These are phyloP conservation scores for Drosophila kokeensis DNA, from an alignment of 2,888 invertebrate genomes.

Conservation along the genomic window DNA sequence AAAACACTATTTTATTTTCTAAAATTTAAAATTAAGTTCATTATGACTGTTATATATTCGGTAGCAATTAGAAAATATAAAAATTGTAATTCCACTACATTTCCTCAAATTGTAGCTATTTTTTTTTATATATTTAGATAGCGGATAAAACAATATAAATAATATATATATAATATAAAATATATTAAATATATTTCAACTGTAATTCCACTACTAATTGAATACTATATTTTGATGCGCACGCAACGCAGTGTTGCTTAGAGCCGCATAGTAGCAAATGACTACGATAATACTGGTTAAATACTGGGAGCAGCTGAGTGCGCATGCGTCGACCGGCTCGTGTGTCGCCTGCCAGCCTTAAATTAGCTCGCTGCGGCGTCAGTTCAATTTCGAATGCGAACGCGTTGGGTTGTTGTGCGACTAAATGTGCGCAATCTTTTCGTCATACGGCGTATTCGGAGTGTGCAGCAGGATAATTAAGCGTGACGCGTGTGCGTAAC, in stretches of 20 bases:
- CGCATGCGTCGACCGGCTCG: constrained; percentile 53
- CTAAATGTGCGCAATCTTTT: constrained; percentile 2
- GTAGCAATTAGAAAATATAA: neutral
- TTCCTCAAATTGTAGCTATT: neutral
- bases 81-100: neutral
- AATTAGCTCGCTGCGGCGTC: constrained; percentile 68
- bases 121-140: neutral
- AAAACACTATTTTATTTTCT: constrained; percentile 1
- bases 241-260: constrained; percentile 8
- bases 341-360: constrained; percentile 35
- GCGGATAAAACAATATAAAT: neutral
- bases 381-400: constrained; percentile 59
- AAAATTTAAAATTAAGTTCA: neutral
- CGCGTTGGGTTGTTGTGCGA: constrained; percentile 47
- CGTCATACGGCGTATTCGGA: neutral
- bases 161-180: no score
- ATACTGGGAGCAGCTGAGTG: constrained; percentile 46
- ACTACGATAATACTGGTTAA: constrained; percentile 39
- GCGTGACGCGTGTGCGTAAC: constrained; percentile 80
- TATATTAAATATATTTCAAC: neutral
- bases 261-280: constrained; percentile 34
- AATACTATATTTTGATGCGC: neutral
- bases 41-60: neutral
- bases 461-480: constrained; percentile 74
- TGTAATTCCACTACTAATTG: neutral